Evolutionary conservation across 2,113 vertebrate genomes (phyloP).

Genomic region (Ophiodon elongatus): DNA sequence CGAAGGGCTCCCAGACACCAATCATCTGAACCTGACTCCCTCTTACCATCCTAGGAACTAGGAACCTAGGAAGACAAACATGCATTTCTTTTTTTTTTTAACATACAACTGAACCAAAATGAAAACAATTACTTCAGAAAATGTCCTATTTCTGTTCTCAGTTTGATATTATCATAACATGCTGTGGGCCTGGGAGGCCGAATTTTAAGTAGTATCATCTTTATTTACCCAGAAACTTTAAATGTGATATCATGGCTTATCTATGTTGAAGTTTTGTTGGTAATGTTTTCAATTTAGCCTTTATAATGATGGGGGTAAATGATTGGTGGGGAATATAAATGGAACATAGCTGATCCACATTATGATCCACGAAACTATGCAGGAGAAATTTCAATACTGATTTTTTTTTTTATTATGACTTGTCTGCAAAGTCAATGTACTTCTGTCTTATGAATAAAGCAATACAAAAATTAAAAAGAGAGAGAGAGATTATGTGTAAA

Average conservation of each 20-base stretch:
- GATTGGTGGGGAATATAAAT: neutral
- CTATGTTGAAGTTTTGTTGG: neutral
- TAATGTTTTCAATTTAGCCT: neutral
- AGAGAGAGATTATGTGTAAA: neutral
- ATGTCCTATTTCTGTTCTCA: neutral
- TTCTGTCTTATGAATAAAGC: neutral
- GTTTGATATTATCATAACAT: neutral
- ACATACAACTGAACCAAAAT: neutral
- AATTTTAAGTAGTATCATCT: neutral
- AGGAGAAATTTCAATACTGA: conserved; percentile 2
- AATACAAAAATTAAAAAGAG: neutral
- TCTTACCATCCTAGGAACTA: neutral
- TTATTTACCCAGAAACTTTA: neutral
- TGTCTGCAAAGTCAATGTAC: neutral
- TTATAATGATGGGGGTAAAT: neutral
- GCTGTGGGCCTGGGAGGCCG: neutral
- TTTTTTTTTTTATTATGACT: neutral
- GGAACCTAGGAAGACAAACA: neutral
- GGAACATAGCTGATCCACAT: neutral
- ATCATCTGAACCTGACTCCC: conserved; percentile 26
- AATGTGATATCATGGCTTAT: neutral
- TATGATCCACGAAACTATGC: too few species aligned
- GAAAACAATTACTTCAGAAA: neutral
- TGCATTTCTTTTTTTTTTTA: too few species aligned
- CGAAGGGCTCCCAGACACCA: conserved; percentile 35